Evolutionary conservation across 2,888 invertebrate species (phyloP), one percentile per base, ranked within the genome.

Genomic region (Brenthis hecate): DNA sequence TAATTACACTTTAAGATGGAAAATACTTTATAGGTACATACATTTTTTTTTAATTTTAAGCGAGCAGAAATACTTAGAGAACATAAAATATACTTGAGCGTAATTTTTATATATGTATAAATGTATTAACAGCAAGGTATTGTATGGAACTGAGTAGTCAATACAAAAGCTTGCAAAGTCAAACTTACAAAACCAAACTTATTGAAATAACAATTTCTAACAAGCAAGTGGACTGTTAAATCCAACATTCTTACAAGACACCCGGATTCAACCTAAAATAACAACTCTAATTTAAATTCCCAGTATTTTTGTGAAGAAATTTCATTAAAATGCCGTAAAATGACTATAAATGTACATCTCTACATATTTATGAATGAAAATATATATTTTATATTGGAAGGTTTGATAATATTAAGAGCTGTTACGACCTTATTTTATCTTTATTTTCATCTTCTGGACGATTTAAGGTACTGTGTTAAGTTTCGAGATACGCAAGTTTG

Each of bases 201-300:
- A 58, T 48, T 58, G 6, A 2, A 48, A 48, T 48, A 50, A 28
- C 50, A 50, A 28, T 60, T 50, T 60, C 60, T 60, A 60, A 60
- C 32, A 50, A 60, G 60, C 50, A 60, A 60, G 32, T 28, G 13
- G 72, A 77, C 75, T 76, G 78, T 76, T 66, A 55, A 62, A 74
- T 75, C 72, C 47, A 48, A 60, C 48, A 16, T 23, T 32, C 60
- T 50, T 50, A 50, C 28, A 60, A 60, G 60, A 60, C 62, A 19
- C 36, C 53, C 36, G 53, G 32, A 53, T 60, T 60, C 16, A 23
- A 11, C 48, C 28, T 13, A 60, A 60, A 60, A 60, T 60, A 50
- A 60, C 48, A 60, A 13, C 16, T 60, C 50, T 48, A 47, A n/a
- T 48, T n/a, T 50, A 50, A 32, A 32, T 48, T 32, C 13, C 13